phyloP scores from a whole-genome alignment of 2,797 vertebrate genomes.

The Poecile montanus region DNA sequence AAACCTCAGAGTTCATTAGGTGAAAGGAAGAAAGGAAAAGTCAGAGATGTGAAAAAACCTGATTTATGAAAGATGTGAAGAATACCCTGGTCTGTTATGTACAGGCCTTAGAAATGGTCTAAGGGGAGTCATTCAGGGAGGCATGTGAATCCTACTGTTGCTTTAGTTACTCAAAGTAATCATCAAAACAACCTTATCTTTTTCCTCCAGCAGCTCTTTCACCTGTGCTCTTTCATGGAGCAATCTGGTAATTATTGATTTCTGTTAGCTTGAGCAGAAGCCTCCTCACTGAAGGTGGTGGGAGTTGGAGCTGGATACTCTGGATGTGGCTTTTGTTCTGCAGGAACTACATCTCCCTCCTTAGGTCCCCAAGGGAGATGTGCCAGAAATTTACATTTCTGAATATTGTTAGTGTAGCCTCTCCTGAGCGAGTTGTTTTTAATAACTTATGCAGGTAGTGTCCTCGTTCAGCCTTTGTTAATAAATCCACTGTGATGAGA shows the following conservation, averaged over 20 bases:
- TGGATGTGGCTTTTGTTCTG: background rate
- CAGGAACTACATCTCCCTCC: background rate
- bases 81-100: background rate
- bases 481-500: constrained; percentile 11
- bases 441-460: background rate
- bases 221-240: background rate
- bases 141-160: background rate
- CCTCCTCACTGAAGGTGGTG: background rate
- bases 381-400: background rate
- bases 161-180: constrained; percentile 11
- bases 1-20: background rate
- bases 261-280: background rate
- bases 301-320: background rate
- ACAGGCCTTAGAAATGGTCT: background rate
- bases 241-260: background rate
- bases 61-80: background rate
- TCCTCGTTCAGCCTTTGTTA: background rate
- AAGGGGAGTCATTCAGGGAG: background rate
- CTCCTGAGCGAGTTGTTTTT: background rate
- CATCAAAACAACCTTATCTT: background rate
- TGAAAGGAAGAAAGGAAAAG: background rate
- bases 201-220: background rate
- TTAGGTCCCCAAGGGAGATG: background rate
- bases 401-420: background rate
- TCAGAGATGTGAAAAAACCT: background rate